These are phyloP conservation scores for Gila robusta DNA, from an alignment of 2,797 vertebrate species.

Conservation along the genomic window DNA sequence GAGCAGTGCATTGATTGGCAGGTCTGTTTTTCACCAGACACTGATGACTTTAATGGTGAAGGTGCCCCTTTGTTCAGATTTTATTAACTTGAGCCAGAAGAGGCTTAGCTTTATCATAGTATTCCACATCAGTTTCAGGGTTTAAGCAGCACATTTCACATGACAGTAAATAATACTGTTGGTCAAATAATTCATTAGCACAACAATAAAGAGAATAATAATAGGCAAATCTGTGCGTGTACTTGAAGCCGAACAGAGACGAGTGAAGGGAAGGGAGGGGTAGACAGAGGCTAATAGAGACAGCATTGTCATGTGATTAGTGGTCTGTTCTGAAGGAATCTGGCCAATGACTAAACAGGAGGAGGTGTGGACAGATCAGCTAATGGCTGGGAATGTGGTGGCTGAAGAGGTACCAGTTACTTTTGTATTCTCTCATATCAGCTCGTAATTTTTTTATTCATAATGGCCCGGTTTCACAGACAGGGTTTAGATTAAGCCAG, in stretches of 20 bases:
- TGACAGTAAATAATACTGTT: constrained; percentile 48
- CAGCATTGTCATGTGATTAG: constrained; percentile 76
- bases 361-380: constrained; percentile 67
- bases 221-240: constrained; percentile 40
- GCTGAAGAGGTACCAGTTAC: constrained; percentile 44
- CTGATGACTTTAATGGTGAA: constrained; percentile 78
- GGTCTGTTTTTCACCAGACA: constrained; percentile 75
- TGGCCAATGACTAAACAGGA: constrained; percentile 63
- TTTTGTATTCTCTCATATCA: background rate
- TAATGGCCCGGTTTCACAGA: no score
- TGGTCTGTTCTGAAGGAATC: constrained; percentile 64
- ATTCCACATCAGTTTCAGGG: constrained; percentile 43
- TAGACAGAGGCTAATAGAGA: constrained; percentile 70
- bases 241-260: constrained; percentile 45
- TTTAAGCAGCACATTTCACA: constrained; percentile 47
- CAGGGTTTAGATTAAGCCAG: no score
- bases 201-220: constrained; percentile 48
- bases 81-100: constrained; percentile 60
- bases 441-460: background rate
- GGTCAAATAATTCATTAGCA: constrained; percentile 54
- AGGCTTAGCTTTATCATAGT: constrained; percentile 60
- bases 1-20: constrained; percentile 77
- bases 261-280: constrained; percentile 53
- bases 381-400: constrained; percentile 58
- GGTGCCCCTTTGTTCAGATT: constrained; percentile 72